Percentiles rank a stretch among this genome's conserved stretches.
Conservation (phyloP, 2,113 vertebrate genomes). For the Desmodus rotundus region DNA sequence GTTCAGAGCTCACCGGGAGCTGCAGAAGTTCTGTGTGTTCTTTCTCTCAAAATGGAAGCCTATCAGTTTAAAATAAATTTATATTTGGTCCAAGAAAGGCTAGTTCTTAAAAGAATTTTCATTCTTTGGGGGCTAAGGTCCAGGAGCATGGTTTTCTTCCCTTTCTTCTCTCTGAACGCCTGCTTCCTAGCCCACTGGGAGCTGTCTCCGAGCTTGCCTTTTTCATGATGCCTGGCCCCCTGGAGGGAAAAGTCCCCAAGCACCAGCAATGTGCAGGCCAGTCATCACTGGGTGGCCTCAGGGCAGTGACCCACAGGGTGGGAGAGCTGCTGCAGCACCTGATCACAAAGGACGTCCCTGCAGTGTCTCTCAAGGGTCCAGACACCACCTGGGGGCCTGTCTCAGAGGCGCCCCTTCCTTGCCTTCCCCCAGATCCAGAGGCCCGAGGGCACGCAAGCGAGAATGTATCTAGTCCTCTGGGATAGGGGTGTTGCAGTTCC, state of each 20-base stretch:
- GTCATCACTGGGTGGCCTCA: neutral
- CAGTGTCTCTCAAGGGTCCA: neutral
- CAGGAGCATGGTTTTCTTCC: neutral
- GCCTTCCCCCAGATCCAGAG: neutral
- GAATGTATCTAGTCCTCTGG: slow-evolving; percentile 82
- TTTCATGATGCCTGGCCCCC: neutral
- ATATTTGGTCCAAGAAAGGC: slow-evolving; percentile 14
- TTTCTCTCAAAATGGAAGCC: neutral
- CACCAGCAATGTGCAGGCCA: neutral
- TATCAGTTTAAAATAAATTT: neutral
- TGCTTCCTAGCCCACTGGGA: neutral
- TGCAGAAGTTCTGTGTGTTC: neutral
- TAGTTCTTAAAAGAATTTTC: neutral
- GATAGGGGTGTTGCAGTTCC: slow-evolving; percentile 95
- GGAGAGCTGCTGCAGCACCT: neutral
- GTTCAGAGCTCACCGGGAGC: neutral
- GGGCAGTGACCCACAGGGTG: neutral
- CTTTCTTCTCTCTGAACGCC: neutral
- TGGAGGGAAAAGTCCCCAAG: neutral
- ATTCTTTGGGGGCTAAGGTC: neutral
- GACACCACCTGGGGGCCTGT: neutral
- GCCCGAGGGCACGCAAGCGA: accelerated
- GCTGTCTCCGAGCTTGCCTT: accelerated
- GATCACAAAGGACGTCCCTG: neutral
- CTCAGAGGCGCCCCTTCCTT: neutral